Percentiles rank a stretch among this genome's conserved stretches.
Evolutionary conservation across 1,140 invertebrate species (phyloP).

Genomic region (Polypedilum pembai): DNA sequence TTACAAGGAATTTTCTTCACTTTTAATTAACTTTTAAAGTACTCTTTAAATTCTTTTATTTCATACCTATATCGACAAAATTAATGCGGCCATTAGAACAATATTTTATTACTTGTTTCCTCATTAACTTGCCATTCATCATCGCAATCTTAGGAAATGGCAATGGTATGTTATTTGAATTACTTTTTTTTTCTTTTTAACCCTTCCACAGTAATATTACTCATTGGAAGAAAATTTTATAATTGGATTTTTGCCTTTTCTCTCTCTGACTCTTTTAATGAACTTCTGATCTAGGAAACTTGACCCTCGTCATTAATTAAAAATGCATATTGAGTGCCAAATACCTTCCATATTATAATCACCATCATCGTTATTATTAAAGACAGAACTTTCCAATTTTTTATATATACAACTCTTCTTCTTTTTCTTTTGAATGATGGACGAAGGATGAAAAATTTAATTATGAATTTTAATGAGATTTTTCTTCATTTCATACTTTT

Average conservation of each 20-base stretch:
- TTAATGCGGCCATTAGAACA: no score
- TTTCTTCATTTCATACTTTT: not conserved
- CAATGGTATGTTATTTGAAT: not conserved
- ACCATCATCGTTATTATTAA: not conserved
- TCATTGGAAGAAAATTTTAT: not conserved
- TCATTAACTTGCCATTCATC: not conserved
- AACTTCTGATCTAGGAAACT: constrained; percentile 5
- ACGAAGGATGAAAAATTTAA: constrained; percentile 13
- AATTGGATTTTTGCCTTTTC: not conserved
- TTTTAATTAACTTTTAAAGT: no score
- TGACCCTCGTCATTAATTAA: constrained; percentile 12
- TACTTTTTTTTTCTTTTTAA: not conserved
- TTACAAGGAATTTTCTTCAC: no score
- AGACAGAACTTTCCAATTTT: not conserved
- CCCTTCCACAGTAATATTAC: not conserved
- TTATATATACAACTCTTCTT: not conserved
- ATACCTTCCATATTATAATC: not conserved
- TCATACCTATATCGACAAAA: no score
- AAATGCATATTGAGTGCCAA: not conserved
- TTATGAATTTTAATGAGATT: not conserved
- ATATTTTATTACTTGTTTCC: not conserved
- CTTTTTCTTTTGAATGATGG: not conserved
- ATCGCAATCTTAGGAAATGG: not conserved
- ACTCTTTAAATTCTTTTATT: no score
- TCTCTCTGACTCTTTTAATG: not conserved